These are phyloP conservation scores for Clistopyga incitator DNA, from an alignment of 2,888 invertebrate genomes.

Conservation along the genomic window DNA sequence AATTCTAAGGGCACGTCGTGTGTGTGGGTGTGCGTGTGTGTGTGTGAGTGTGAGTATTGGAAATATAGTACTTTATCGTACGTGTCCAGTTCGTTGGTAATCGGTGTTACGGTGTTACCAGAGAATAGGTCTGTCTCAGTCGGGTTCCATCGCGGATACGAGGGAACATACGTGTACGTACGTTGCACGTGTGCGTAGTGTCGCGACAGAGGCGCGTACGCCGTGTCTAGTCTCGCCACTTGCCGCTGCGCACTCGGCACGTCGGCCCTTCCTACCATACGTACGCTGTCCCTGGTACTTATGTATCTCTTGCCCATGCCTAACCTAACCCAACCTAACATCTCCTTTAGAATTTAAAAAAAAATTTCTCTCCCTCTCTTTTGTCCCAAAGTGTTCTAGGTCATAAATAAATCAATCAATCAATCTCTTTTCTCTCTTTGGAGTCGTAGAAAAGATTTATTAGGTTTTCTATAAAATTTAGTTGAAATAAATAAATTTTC, in stretches of 20 bases:
- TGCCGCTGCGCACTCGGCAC: conserved; percentile 61
- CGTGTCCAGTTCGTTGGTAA: conserved; percentile 9
- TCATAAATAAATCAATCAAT: too few species aligned
- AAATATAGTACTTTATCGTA: conserved; percentile 1
- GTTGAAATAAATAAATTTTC: too few species aligned
- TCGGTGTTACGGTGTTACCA: conserved; percentile 14
- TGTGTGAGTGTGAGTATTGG: not conserved
- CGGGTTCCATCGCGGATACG: not conserved
- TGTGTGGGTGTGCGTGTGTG: too few species aligned
- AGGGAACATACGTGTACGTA: too few species aligned
- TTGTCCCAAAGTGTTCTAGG: too few species aligned
- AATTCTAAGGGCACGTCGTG: not conserved
- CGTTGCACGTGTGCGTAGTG: conserved; percentile 16
- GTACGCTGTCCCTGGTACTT: not conserved
- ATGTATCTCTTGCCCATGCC: conserved; percentile 9
- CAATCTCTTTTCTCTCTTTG: too few species aligned
- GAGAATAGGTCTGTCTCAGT: conserved; percentile 2
- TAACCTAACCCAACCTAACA: conserved; percentile 19
- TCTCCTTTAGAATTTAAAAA: conserved; percentile 30
- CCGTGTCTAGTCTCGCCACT: conserved; percentile 57
- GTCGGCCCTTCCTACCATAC: conserved; percentile 21
- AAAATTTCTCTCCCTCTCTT: conserved; percentile 15
- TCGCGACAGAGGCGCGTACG: conserved; percentile 59
- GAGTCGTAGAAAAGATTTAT: too few species aligned
- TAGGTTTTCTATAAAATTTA: too few species aligned